Evolutionary conservation across 2,113 vertebrate species (phyloP), one percentile per base, ranked within the genome.

Genomic region (Struthidea cinerea): DNA sequence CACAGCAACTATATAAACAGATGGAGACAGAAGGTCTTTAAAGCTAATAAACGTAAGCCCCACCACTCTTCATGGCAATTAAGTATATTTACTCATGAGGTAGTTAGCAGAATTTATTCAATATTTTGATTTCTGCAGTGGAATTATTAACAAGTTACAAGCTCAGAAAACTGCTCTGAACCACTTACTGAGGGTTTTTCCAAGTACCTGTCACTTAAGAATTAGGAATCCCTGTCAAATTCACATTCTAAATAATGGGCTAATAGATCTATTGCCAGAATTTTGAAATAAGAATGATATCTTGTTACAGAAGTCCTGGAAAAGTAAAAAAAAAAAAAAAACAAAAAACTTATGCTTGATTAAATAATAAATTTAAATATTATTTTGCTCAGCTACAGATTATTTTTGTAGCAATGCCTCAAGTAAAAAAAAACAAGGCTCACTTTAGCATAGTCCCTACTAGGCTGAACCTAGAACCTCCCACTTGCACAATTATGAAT

Each of bases 1-100:
- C 84, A 77, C 87, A 92, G 82, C 82, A 93, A 80, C 56, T 74
- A 90, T 49, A 85, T 76, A 96, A 96, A 96, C 70, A 93, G 55
- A 87, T 56, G 61, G 89, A 83, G 92, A 77, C 55, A 88, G 65
- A 37, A 69, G 4, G 49, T 52, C 80, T 87, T 96, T 56, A 92
- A 84, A 84, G 33, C n/a, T 41, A 73, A 95, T 68, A 77, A 93
- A 80, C 47, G 47, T 14, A 70, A 74, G 47, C 68, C 88, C 47
- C 28, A 61, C 33, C 33, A 63, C 42, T 96, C 94, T 76, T 73
- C 78, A 67, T 13, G 18, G 50, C 27, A 85, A 88, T 83, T 59
- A 74, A 67, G 83, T 68, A 18, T 42, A 91, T 88, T 83, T 60
- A 83, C 59, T 74, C 12, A 37, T n/a, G 12, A 93, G 44, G 50